Conservation (phyloP, 2,888 invertebrate genomes). For the Eupithecia tripunctaria region DNA sequence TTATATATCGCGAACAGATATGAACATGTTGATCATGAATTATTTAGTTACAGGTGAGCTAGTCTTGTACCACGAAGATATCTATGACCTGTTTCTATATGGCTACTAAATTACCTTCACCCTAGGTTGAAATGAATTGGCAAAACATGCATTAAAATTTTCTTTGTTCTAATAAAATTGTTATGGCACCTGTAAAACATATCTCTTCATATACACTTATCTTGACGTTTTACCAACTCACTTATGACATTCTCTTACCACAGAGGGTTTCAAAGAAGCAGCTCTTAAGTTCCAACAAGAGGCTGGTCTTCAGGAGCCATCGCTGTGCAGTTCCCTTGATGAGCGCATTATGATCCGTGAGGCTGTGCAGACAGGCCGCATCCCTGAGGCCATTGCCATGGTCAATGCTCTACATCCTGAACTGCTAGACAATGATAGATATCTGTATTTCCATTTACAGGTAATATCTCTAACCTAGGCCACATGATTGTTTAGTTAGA, state of each 20-base stretch:
- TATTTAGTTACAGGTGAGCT: conserved; percentile 96
- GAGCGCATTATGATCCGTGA: conserved; percentile 96
- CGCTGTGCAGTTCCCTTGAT: conserved; percentile 90
- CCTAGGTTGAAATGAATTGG: background rate
- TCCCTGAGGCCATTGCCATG: conserved; percentile 96
- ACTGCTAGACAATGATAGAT: conserved; percentile 96
- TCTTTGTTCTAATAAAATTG: conserved; percentile 17
- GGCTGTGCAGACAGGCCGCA: conserved; percentile 95
- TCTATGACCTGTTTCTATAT: background rate
- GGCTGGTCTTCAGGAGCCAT: conserved; percentile 88
- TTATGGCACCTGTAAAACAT: background rate
- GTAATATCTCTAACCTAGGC: conserved; percentile 62
- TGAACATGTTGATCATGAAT: conserved; percentile 99
- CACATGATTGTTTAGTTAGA: background rate
- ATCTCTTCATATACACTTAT: background rate
- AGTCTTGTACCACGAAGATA: background rate
- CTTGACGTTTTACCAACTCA: background rate
- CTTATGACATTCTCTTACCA: conserved; percentile 20
- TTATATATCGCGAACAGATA: conserved; percentile 94
- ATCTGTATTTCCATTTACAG: conserved; percentile 97
- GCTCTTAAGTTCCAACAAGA: conserved; percentile 98
- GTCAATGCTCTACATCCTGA: conserved; percentile 98
- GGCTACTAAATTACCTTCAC: background rate
- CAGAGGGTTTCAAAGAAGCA: conserved; percentile 97
- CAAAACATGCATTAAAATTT: background rate